A percentile compares a stretch with the other conserved stretches of the same genome.
Conservation (phyloP, 2,113 vertebrate genomes). For the Scortum barcoo region DNA sequence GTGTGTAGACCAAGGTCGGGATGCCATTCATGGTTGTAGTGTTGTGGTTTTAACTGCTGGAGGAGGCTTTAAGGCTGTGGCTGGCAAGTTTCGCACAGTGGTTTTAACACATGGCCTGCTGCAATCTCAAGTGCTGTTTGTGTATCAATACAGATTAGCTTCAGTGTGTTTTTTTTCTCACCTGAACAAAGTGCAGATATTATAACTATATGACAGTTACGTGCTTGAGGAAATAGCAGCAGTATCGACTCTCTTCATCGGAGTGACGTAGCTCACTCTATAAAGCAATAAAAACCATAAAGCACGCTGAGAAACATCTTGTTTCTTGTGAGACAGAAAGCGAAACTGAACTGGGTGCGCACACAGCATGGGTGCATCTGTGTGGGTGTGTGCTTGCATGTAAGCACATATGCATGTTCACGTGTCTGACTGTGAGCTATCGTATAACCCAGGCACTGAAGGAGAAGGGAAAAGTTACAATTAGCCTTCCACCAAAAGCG, state of each 20-base stretch:
- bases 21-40: slow-evolving; percentile 78
- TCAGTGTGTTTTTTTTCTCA: slow-evolving; percentile 9
- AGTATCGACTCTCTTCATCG: slow-evolving; percentile 25
- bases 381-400: slow-evolving; percentile 48
- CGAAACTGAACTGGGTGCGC: slow-evolving; percentile 39
- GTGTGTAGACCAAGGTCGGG: slow-evolving; percentile 71
- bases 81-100: slow-evolving; percentile 56
- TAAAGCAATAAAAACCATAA: slow-evolving; percentile 64
- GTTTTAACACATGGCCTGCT: slow-evolving; percentile 41
- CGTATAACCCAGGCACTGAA: slow-evolving; percentile 72
- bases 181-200: slow-evolving; percentile 49
- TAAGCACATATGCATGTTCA: slow-evolving; percentile 65
- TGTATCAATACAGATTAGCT: slow-evolving; percentile 9
- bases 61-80: slow-evolving; percentile 62
- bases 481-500: slow-evolving; percentile 74
- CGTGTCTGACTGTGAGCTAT: slow-evolving; percentile 69
- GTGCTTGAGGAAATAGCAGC: slow-evolving; percentile 36
- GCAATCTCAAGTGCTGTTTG: slow-evolving; percentile 32
- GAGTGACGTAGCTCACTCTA: slow-evolving; percentile 9
- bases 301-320: slow-evolving; percentile 4
- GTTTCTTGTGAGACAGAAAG: slow-evolving; percentile 44
- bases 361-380: slow-evolving; percentile 49
- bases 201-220: slow-evolving; percentile 30
- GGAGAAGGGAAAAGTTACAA: slow-evolving; percentile 75
- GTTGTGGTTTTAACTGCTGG: slow-evolving; percentile 68